Evolutionary conservation across 30 jellyfish, hydroid and myxozoan genomes (phyloP).

Genomic region (Cassiopea xamachana): DNA sequence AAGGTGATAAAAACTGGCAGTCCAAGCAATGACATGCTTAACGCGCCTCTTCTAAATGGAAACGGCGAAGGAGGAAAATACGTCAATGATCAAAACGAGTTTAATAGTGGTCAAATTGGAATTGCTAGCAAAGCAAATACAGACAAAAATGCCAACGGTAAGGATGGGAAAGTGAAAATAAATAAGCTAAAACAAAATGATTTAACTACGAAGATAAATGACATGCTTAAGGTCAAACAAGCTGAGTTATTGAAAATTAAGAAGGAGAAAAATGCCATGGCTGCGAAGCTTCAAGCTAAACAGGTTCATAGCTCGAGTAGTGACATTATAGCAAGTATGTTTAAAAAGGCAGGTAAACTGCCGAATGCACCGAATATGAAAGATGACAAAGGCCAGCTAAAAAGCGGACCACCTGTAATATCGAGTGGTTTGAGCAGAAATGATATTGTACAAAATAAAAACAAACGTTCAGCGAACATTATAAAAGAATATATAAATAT

Average conservation of each 20-base stretch:
- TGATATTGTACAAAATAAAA: constrained; percentile 57
- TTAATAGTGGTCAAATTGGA: not conserved
- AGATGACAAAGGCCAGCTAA: not conserved
- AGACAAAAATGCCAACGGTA: not conserved
- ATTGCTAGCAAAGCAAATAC: not conserved
- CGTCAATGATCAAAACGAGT: not conserved
- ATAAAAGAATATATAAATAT: constrained; percentile 94
- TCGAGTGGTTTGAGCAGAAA: constrained; percentile 20
- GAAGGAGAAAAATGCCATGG: not conserved
- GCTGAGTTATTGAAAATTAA: constrained; percentile 21
- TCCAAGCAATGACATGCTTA: not conserved
- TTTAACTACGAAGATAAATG: constrained; percentile 22
- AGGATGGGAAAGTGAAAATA: constrained; percentile 2
- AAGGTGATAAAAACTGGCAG: not conserved
- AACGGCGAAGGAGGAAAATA: not conserved
- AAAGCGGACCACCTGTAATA: not conserved
- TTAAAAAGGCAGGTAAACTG: constrained; percentile 50
- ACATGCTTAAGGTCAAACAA: constrained; percentile 34
- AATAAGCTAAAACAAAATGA: constrained; percentile 38
- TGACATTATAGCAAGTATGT: constrained; percentile 51
- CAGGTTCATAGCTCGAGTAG: constrained; percentile 27
- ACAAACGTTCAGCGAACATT: constrained; percentile 91
- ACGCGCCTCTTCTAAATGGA: not conserved
- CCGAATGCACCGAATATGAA: constrained; percentile 16
- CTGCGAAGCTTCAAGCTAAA: not conserved